phyloP scores from a whole-genome alignment of 2,797 vertebrate species.

The Peromyscus aztecus region DNA sequence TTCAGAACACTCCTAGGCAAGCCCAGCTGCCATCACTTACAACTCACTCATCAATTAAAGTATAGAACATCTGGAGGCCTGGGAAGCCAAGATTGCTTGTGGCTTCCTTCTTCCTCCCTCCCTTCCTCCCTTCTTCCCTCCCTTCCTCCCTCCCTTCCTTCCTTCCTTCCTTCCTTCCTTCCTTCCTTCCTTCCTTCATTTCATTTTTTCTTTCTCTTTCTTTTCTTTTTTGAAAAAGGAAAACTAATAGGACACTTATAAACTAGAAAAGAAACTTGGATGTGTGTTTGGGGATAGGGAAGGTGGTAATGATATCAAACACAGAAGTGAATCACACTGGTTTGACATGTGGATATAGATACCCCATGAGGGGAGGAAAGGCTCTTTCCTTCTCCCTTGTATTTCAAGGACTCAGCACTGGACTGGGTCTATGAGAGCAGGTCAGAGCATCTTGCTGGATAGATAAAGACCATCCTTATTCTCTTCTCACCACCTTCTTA shows the following conservation, averaged over 20 bases:
- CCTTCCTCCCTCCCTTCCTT: too few relatives aligned
- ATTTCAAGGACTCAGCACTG: background rate
- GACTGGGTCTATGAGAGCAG: background rate
- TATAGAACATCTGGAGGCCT: conserved; percentile 44
- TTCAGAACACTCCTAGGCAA: conserved; percentile 35
- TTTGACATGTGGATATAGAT: background rate
- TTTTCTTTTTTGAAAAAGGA: conserved; percentile 43
- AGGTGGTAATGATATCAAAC: conserved; percentile 14
- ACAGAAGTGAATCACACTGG: background rate
- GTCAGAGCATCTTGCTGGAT: background rate
- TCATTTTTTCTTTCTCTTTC: background rate
- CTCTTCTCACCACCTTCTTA: background rate
- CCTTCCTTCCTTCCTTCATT: background rate
- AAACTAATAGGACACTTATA: conserved; percentile 36
- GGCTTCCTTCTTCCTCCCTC: background rate
- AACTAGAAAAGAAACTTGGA: conserved; percentile 44
- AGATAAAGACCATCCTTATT: background rate
- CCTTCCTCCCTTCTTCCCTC: too few relatives aligned
- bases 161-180: background rate
- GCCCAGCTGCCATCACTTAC: conserved; percentile 5
- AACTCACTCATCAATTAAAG: conserved; percentile 66
- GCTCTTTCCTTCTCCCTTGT: background rate
- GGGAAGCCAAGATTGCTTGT: background rate
- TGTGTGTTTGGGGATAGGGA: conserved; percentile 16
- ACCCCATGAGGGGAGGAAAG: background rate